Base-by-base conservation (phyloP, 2,797 vertebrate genomes). In the Coregonus sp. region DNA sequence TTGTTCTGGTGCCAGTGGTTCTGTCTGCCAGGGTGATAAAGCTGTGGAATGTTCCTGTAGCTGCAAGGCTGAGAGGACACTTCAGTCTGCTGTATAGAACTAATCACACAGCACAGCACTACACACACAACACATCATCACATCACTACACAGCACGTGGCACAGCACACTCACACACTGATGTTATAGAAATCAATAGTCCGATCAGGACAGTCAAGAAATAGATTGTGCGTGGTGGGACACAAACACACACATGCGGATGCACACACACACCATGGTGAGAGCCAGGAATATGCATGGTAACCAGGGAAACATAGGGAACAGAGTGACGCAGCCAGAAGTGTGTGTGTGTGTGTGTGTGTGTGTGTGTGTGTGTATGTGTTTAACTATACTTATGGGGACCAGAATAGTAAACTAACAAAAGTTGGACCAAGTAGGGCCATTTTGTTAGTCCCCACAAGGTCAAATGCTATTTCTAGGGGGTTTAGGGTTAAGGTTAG, bases 11-110 rank as follows among this genome's bases (percentile, higher is more conserved):
- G 75, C 75, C 79, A 81, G 75, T 73, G 74, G 78, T 77, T 85
- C 66, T 7, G 81, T 78, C 76, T 78, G 71, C 81, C 81, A 82
- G 86, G 85, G 88, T 83, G 84, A 89, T 87, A 87, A 86, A 78
- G 81, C 6, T 9, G 37, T 7, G 37, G 82, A 85, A 83, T 81
- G 78, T 84, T 80, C 70, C 82, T 78, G 72, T 69, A 79, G 83
- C 73, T 11, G 1, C 70, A 82, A 37, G 70, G 83, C 85, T 82
- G 79, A 81, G 77, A 76, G 63, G 83, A 84, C 74, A 50, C 7
- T 4, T 78, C 33, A 75, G 9, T 25, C 7, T 14, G 11, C 25
- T 25, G 40, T 25, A 20, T 66, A 25, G 29, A 25, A 66, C 63
- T 25, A 25, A 25, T 25, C 20, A 66, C 20, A 66, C 63, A 66